Conservation (phyloP, 2,888 invertebrate species). For the Empis livida region DNA sequence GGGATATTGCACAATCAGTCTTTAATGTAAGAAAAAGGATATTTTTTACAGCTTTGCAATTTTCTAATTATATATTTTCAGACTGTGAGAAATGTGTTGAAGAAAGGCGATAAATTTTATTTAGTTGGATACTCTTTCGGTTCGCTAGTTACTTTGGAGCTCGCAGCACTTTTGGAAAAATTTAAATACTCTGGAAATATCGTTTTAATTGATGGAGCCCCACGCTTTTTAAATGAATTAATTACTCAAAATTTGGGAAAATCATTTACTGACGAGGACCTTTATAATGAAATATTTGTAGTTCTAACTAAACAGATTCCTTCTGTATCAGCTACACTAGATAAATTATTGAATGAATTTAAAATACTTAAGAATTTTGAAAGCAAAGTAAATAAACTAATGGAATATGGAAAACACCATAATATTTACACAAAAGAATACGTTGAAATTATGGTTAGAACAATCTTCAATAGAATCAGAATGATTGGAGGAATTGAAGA, state of each 20-base stretch:
- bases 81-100: slow-evolving; percentile 29
- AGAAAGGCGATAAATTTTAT: slow-evolving; percentile 49
- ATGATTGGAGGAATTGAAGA: slow-evolving; percentile 34
- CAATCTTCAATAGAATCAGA: slow-evolving; percentile 42
- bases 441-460: slow-evolving; percentile 30
- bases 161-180: slow-evolving; percentile 57
- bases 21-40: slow-evolving; percentile 20
- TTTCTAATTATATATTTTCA: slow-evolving; percentile 32
- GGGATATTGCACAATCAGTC: slow-evolving; percentile 21
- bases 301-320: slow-evolving; percentile 26
- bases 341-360: slow-evolving; percentile 33
- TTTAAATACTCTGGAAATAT: slow-evolving; percentile 50
- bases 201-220: slow-evolving; percentile 74
- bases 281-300: slow-evolving; percentile 26
- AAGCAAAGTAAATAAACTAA: slow-evolving; percentile 41
- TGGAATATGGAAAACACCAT: slow-evolving; percentile 36
- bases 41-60: too few relatives aligned
- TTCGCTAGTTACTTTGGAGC: slow-evolving; percentile 58
- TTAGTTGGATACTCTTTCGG: slow-evolving; percentile 87
- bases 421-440: slow-evolving; percentile 33
- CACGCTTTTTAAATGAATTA: slow-evolving; percentile 48
- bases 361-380: slow-evolving; percentile 42
- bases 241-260: slow-evolving; percentile 24
- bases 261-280: slow-evolving; percentile 22
- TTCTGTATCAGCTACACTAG: slow-evolving; percentile 16